Evolutionary conservation across 2,113 vertebrate species (phyloP).

Genomic region (Xenopus laevis): DNA sequence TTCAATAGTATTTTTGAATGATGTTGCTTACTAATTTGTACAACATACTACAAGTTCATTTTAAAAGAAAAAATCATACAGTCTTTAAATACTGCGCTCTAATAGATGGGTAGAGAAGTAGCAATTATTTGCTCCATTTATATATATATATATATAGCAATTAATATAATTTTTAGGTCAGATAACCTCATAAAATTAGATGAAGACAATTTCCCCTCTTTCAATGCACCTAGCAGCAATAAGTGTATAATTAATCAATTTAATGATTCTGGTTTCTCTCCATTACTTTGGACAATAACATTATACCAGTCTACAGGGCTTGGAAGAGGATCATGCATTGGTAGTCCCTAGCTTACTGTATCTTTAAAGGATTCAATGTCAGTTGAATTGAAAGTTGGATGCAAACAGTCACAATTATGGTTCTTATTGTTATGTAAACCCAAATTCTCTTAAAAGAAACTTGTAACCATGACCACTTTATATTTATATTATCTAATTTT

Average conservation of each 20-base stretch:
- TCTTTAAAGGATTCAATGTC: too few relatives aligned
- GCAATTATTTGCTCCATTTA: not conserved
- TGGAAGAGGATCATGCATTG: too few relatives aligned
- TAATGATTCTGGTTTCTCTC: not conserved
- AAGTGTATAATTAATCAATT: not conserved
- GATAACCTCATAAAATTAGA: not conserved
- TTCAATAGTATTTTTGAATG: too few relatives aligned
- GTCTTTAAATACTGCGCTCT: not conserved
- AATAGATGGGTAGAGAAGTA: not conserved
- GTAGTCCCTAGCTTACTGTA: too few relatives aligned
- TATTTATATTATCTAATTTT: too few relatives aligned
- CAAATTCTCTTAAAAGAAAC: too few relatives aligned
- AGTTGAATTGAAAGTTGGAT: too few relatives aligned
- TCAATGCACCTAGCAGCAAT: not conserved
- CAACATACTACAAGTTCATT: too few relatives aligned
- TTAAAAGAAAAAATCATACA: not conserved
- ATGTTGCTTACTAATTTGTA: too few relatives aligned
- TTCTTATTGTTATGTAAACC: too few relatives aligned
- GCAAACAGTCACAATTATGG: too few relatives aligned
- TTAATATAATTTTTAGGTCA: not conserved
- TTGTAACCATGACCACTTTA: too few relatives aligned
- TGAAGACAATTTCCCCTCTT: not conserved
- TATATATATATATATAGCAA: not conserved
- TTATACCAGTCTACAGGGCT: not conserved
- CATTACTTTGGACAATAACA: not conserved